Conservation (phyloP, 2,113 vertebrate species). For the Antechinus stuartii region DNA sequence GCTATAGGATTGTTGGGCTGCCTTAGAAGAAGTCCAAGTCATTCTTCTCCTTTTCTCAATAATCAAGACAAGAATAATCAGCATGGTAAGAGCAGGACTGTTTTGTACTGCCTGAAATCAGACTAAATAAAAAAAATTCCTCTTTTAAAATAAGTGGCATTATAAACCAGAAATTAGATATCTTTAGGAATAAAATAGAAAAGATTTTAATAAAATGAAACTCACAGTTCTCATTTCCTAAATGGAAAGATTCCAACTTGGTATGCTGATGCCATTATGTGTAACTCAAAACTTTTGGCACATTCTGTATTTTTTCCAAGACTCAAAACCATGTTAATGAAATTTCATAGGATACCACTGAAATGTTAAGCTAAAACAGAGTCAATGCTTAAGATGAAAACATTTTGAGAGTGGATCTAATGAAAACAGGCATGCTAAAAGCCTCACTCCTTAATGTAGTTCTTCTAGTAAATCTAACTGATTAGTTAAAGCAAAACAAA, state of each 20-base stretch:
- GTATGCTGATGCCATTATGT: background rate
- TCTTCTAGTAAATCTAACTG: background rate
- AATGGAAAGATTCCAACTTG: background rate
- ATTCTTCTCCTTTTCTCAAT: no score
- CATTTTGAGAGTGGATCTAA: background rate
- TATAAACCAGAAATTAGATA: background rate
- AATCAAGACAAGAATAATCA: background rate
- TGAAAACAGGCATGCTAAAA: background rate
- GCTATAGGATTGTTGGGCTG: background rate
- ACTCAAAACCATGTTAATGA: background rate
- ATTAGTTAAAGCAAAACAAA: background rate
- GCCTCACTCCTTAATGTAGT: background rate
- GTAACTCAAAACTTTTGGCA: constrained; percentile 41
- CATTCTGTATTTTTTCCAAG: constrained; percentile 19
- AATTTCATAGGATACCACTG: constrained; percentile 25
- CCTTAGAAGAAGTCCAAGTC: background rate
- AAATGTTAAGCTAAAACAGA: constrained; percentile 5
- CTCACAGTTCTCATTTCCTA: background rate
- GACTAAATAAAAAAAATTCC: background rate
- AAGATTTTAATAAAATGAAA: constrained; percentile 14
- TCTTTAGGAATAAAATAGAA: background rate
- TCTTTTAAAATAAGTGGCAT: background rate
- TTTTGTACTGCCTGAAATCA: background rate
- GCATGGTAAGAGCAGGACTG: background rate
- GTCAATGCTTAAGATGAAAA: background rate